Evolutionary conservation across 2,888 invertebrate species (phyloP).

Genomic region (Drosophila fungiperda): DNA sequence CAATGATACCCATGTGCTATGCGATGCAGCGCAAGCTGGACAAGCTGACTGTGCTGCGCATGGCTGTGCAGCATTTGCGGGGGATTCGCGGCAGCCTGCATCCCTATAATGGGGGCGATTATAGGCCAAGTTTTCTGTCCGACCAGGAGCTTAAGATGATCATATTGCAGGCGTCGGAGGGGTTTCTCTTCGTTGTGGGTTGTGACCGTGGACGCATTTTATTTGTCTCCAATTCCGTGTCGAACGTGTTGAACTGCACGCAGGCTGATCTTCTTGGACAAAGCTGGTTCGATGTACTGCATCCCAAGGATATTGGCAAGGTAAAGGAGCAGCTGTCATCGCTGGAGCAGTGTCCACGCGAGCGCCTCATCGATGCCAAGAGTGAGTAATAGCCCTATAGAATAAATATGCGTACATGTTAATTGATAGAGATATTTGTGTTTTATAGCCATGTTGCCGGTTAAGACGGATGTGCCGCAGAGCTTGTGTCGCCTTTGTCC

Average conservation of each 20-base stretch:
- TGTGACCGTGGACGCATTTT: slow-evolving; percentile 96
- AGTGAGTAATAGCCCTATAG: slow-evolving; percentile 86
- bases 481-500: slow-evolving; percentile 92
- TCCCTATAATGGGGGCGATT: slow-evolving; percentile 91
- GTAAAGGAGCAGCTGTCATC: slow-evolving; percentile 97
- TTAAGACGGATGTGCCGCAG: slow-evolving; percentile 93
- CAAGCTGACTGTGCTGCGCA: slow-evolving; percentile 94
- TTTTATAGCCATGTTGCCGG: slow-evolving; percentile 93
- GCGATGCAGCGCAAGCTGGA: slow-evolving; percentile 97
- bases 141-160: slow-evolving; percentile 95
- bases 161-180: slow-evolving; percentile 94
- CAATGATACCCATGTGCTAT: slow-evolving; percentile 97
- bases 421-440: background rate
- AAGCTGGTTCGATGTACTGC: slow-evolving; percentile 96
- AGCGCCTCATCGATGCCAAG: slow-evolving; percentile 96
- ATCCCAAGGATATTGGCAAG: slow-evolving; percentile 97
- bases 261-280: slow-evolving; percentile 95
- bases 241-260: slow-evolving; percentile 91
- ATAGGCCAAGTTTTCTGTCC: slow-evolving; percentile 92
- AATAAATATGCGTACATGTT: rapidly evolving
- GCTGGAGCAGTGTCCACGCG: slow-evolving; percentile 94
- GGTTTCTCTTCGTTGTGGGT: slow-evolving; percentile 96
- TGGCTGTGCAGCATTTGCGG: slow-evolving; percentile 97
- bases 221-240: slow-evolving; percentile 95
- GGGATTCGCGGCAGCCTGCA: slow-evolving; percentile 90